Percentiles rank a stretch among this genome's conserved stretches.
Conservation (phyloP, 2,113 vertebrate species). For the Collichthys lucidus region DNA sequence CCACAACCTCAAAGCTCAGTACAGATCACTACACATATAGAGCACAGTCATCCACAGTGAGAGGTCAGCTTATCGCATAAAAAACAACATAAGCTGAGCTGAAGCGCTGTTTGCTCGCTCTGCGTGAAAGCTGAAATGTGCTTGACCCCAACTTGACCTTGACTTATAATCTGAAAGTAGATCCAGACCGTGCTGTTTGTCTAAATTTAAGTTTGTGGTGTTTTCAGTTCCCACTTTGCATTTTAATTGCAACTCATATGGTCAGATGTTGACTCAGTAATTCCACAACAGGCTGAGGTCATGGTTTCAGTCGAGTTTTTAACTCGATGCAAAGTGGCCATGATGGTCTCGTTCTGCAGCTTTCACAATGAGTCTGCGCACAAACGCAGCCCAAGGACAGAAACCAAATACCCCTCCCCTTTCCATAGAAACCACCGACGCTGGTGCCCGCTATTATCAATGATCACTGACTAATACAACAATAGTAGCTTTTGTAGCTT, state of each 20-base stretch:
- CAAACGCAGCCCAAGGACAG: slow-evolving; percentile 55
- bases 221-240: not conserved
- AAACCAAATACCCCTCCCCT: slow-evolving; percentile 43
- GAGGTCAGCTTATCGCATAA: slow-evolving; percentile 6
- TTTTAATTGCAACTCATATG: slow-evolving; percentile 18
- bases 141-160: slow-evolving; percentile 26
- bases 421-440: slow-evolving; percentile 1
- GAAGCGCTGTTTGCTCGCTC: not conserved
- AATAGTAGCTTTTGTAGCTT: slow-evolving; percentile 10
- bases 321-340: slow-evolving; percentile 59
- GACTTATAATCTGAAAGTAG: slow-evolving; percentile 13
- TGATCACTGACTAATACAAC: slow-evolving; percentile 3
- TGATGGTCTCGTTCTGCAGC: slow-evolving; percentile 35
- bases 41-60: not conserved
- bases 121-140: not conserved
- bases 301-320: slow-evolving; percentile 53
- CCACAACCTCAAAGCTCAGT: slow-evolving; percentile 44
- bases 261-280: slow-evolving; percentile 38
- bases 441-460: not conserved
- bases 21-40: slow-evolving; percentile 6
- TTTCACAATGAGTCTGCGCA: not conserved
- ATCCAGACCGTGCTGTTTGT: slow-evolving; percentile 20
- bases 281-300: slow-evolving; percentile 53
- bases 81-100: slow-evolving; percentile 25
- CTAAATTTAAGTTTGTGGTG: not conserved